Evolutionary conservation across 2,888 invertebrate genomes (phyloP).

Genomic region (Crossocerus cetratus): DNA sequence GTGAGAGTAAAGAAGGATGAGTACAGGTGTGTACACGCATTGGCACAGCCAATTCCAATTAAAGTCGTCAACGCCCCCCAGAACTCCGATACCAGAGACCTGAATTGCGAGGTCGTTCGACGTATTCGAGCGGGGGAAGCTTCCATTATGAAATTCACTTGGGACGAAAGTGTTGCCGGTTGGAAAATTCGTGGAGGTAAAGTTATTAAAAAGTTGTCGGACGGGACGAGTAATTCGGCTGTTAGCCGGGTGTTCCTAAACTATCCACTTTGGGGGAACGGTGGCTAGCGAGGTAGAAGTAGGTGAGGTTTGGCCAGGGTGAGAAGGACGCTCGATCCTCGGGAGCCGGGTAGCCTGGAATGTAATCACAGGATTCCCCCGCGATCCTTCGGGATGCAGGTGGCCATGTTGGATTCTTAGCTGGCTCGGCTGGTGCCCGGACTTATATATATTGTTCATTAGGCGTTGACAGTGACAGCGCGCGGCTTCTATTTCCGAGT

Average conservation of each 20-base stretch:
- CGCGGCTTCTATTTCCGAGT: slow-evolving; percentile 55
- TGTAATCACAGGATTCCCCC: slow-evolving; percentile 77
- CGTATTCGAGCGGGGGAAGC: too few species aligned
- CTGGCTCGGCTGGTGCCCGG: slow-evolving; percentile 58
- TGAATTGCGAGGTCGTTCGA: too few species aligned
- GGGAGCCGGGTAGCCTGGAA: slow-evolving; percentile 66
- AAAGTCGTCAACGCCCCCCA: too few species aligned
- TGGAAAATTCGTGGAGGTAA: slow-evolving; percentile 1
- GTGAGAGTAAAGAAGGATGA: too few species aligned
- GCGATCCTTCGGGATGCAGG: slow-evolving; percentile 73
- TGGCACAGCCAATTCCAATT: too few species aligned
- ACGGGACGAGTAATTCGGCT: slow-evolving; percentile 28
- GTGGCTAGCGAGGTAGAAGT: slow-evolving; percentile 47
- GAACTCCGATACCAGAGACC: too few species aligned
- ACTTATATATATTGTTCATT: slow-evolving; percentile 69
- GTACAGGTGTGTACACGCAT: too few species aligned
- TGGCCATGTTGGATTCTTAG: slow-evolving; percentile 76
- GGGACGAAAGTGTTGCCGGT: too few species aligned
- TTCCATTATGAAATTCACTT: too few species aligned
- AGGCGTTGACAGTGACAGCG: slow-evolving; percentile 69
- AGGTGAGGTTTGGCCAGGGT: slow-evolving; percentile 38
- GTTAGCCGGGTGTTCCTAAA: slow-evolving; percentile 55
- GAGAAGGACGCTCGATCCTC: slow-evolving; percentile 20
- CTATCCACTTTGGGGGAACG: slow-evolving; percentile 51
- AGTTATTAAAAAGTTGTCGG: slow-evolving; percentile 37